Base-by-base conservation (phyloP, 2,113 vertebrate genomes). In the Aythya baeri region DNA sequence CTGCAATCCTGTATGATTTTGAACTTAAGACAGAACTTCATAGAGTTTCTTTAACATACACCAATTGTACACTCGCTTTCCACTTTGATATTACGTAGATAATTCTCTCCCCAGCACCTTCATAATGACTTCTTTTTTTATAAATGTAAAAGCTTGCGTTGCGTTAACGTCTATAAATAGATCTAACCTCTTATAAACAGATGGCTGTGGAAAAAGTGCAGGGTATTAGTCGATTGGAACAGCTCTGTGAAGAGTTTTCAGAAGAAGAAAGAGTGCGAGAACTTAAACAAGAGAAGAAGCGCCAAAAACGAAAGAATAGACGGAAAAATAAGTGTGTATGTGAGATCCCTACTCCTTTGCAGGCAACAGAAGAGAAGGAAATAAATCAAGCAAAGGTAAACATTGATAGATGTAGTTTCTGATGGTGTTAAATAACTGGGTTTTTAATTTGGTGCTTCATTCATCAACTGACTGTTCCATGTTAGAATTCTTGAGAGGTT, bases 131-230 rank as follows among this genome's bases (percentile, higher is more conserved):
- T 49, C 61, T 34, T 36, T 18, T 76, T 77, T 58, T 22, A 38
- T 71, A 84, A 95, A 59, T 73, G n/a, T 65, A 67, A 91, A 91
- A 87, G 44, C 49, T 86, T 79, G 62, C 82, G 22, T 82, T 52
- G 78, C 55, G 54, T 9, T 76, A 52, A 73, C 36, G n/a, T 44
- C 58, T 89, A 11, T 94, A 82, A 96, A 50, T 83, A 80, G 80
- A 75, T 58, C 59, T 92, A 50, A 81, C 91, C 38, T 97, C 92
- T 97, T 82, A 7, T 70, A 46, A 70, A 90, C 91, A 99, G 99
- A 99, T 99, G 99, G 99, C 99, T 25, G 99, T 99, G 95, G 99
- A 99, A 97, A 99, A 99, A 97, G 99, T 99, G 95, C 99, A 99
- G 97, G 99, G 99, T 50, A 99, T 99, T 94, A 99, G 99, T 96